Conservation (phyloP, 2,888 invertebrate species). For the Sarcophaga carnaria region DNA sequence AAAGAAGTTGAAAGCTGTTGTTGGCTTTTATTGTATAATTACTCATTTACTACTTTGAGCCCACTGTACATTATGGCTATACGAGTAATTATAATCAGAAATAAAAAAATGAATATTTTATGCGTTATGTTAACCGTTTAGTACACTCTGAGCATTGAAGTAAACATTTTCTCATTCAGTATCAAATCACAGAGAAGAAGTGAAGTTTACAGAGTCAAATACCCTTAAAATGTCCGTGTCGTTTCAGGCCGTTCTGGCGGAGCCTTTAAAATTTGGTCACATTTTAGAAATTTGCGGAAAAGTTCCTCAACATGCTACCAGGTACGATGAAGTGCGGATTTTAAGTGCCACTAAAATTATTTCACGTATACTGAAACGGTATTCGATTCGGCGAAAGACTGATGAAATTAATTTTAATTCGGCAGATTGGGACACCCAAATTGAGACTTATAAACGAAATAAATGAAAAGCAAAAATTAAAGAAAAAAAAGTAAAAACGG, state of each 20-base stretch:
- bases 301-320: slow-evolving; percentile 43
- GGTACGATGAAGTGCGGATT: slow-evolving; percentile 13
- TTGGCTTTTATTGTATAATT: neutral
- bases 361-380: too few species aligned
- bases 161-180: slow-evolving; percentile 4
- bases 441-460: too few species aligned
- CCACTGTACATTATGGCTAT: slow-evolving; percentile 32
- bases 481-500: too few species aligned
- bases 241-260: slow-evolving; percentile 45
- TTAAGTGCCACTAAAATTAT: too few species aligned
- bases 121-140: neutral
- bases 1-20: neutral
- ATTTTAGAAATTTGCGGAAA: slow-evolving; percentile 60
- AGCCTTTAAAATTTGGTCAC: slow-evolving; percentile 58
- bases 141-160: neutral
- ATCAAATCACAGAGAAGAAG: slow-evolving; percentile 4
- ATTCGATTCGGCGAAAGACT: too few species aligned
- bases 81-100: neutral
- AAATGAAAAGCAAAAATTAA: too few species aligned
- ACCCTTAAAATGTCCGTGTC: neutral
- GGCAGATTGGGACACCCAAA: too few species aligned
- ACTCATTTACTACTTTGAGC: neutral
- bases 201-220: neutral
- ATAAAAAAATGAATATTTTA: neutral
- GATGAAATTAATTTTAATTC: too few species aligned